Evolutionary conservation across 2,797 vertebrate genomes (phyloP), one percentile per base, ranked within the genome.

Genomic region (Ambastaia sidthimunki): DNA sequence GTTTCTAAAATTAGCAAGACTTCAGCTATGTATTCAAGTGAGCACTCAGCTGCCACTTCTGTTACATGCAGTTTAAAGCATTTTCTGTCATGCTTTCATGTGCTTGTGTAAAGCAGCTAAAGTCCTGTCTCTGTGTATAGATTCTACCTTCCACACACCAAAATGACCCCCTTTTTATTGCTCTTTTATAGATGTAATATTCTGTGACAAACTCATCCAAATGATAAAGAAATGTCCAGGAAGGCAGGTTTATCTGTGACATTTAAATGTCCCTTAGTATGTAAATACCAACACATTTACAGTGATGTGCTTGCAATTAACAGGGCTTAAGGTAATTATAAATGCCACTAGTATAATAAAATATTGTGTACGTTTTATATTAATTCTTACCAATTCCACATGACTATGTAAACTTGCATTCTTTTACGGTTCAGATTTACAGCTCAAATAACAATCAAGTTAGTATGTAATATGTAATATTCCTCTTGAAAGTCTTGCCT

Each of bases 11-110:
- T 57, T 44, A 76, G 18, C 59, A 18, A 16, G 70, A 71, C 66
- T 78, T 34, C 16, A 50, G 62, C 34, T 50, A n/a, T 31, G 74
- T 76, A 71, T 77, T 74, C 34, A 57, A 77, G 74, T 67, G 47
- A 82, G 76, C 41, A 10, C 74, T 78, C 75, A 69, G 81, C 81
- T 80, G 74, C 48, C 77, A 59, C 65, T 67, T 66, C 41, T 71
- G 48, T 0, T 10, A 69, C 65, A 15, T 44, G 12, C 41, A 44
- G 63, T 74, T 65, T 47, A 78, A 80, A 60, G 69, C 54, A 41
- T 77, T 78, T 76, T 74, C 18, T n/a, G 47, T 73, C 63, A 47
- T 44, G 69, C 76, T 50, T 80, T 47, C 73, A 57, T 55, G 71
- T 85, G 54, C 54, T 80, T 80, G 59, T 73, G 3, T 41, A 68